Base-by-base conservation (phyloP, 2,113 vertebrate genomes). In the Chlamydotis undulata region DNA sequence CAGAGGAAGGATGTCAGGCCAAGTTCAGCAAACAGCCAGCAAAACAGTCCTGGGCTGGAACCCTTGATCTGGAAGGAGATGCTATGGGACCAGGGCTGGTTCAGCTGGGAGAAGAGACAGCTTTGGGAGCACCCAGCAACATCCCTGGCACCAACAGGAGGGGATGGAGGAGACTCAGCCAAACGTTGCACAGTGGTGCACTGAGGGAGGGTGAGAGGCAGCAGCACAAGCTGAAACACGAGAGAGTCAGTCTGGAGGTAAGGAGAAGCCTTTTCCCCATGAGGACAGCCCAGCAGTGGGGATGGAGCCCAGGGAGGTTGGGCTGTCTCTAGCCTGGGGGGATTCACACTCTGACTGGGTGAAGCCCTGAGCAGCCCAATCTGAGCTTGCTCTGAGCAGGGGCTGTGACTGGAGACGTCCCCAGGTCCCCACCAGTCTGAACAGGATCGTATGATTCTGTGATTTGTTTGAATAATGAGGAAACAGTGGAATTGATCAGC, bases 131-230 rank as follows among this genome's bases (percentile, higher is more conserved):
- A 56, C 4, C 2, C 14, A 55, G 19, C 43, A 59, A 7, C 50
- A 53, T 29, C 23, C 14, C 16, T 23, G 25, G 7, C 16, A 56
- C 37, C 18, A 25, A 8, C 11, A 35, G 10, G 22, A 87, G 35
- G 5, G 12, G 7, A 28, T 28, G 22, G 26, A 52, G 28, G 28
- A 41, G 43, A 3, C 9, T 23, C 9, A 19, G 15, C 4, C 0
- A 2, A 24, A 45, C 8, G 47, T 26, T 10, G 33, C 35, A 55
- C 83, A 33, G 25, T 5, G 4, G 33, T 22, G 5, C 0, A 0
- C 47, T 39, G 33, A 37, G 8, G 15, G 26, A 50, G 22, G 12
- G 22, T 1, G 0, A 41, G 47, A 49, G 10, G 19, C 25, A 55
- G 17, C 0, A 0, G 12, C 8, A 37, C n/a, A 68, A 52, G 21